These are phyloP conservation scores for Drosophila pruinosa DNA, from an alignment of 1,140 invertebrate species.

Conservation along the genomic window DNA sequence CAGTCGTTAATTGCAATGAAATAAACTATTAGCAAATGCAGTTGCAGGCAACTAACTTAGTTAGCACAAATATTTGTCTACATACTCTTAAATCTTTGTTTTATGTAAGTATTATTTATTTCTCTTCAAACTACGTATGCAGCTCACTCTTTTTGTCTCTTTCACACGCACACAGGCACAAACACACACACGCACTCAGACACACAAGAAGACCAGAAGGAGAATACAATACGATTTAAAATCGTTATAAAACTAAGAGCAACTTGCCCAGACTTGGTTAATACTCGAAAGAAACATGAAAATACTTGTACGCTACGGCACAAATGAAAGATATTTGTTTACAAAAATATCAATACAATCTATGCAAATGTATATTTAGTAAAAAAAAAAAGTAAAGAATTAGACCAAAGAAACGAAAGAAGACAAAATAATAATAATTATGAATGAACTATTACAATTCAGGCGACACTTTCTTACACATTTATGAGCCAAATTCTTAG, in stretches of 20 bases:
- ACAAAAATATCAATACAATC: slow-evolving; percentile 45
- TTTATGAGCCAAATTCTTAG: slow-evolving; percentile 15
- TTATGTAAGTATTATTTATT: slow-evolving; percentile 18
- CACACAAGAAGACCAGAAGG: background rate
- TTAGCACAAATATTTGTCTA: slow-evolving; percentile 40
- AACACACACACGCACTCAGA: background rate
- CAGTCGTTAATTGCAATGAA: slow-evolving; percentile 17
- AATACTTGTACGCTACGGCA: slow-evolving; percentile 28
- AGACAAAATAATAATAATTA: slow-evolving; percentile 16
- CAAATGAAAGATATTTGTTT: slow-evolving; percentile 29
- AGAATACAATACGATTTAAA: slow-evolving; percentile 22
- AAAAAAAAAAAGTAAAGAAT: slow-evolving; percentile 13
- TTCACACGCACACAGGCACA: slow-evolving; percentile 11
- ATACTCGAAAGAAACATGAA: slow-evolving; percentile 12
- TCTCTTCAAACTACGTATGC: slow-evolving; percentile 30
- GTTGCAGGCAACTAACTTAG: slow-evolving; percentile 30
- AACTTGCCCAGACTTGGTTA: slow-evolving; percentile 22
- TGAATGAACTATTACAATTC: slow-evolving; percentile 37
- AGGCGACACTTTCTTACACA: slow-evolving; percentile 29
- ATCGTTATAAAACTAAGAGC: slow-evolving; percentile 25
- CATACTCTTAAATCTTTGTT: background rate
- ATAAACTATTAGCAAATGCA: slow-evolving; percentile 21
- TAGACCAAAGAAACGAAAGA: slow-evolving; percentile 3
- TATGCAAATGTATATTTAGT: slow-evolving; percentile 41
- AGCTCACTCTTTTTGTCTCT: slow-evolving; percentile 38